Percentiles rank a stretch among this genome's conserved stretches.
phyloP scores from a whole-genome alignment of 1,140 invertebrate genomes.

The Monomorium pharaonis region DNA sequence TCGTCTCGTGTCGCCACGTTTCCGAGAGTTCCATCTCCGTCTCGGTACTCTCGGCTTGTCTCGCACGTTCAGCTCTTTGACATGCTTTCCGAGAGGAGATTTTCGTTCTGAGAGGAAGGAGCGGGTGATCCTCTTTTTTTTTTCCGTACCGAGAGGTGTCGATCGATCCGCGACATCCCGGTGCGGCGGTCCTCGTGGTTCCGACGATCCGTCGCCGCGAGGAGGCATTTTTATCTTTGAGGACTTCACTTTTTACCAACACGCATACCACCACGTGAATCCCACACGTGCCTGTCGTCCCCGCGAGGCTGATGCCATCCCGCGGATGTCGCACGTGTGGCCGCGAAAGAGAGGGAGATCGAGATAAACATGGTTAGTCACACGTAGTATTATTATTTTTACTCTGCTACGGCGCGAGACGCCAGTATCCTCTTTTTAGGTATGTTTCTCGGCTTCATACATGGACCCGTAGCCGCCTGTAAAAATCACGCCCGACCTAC shows the following conservation, averaged over 20 bases:
- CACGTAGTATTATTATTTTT: not conserved
- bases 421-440: slow-evolving; percentile 6
- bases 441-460: not conserved
- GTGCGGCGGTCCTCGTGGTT: no score
- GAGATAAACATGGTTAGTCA: slow-evolving; percentile 79
- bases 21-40: no score
- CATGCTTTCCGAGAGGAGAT: no score
- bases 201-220: not conserved
- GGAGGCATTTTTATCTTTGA: slow-evolving; percentile 56
- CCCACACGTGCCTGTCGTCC: slow-evolving; percentile 46
- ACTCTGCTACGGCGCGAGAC: not conserved
- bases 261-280: slow-evolving; percentile 57
- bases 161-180: no score
- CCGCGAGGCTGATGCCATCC: slow-evolving; percentile 66
- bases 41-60: no score
- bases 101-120: no score
- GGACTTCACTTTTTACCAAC: slow-evolving; percentile 65
- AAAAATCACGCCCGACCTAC: no score
- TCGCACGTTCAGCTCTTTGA: no score
- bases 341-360: slow-evolving; percentile 62
- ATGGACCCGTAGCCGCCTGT: not conserved
- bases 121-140: no score
- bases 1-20: no score
- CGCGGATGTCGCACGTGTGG: not conserved
- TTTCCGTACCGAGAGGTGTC: no score